These are phyloP conservation scores for Hemicordylus capensis DNA, from an alignment of 2,113 vertebrate genomes.

Conservation along the genomic window DNA sequence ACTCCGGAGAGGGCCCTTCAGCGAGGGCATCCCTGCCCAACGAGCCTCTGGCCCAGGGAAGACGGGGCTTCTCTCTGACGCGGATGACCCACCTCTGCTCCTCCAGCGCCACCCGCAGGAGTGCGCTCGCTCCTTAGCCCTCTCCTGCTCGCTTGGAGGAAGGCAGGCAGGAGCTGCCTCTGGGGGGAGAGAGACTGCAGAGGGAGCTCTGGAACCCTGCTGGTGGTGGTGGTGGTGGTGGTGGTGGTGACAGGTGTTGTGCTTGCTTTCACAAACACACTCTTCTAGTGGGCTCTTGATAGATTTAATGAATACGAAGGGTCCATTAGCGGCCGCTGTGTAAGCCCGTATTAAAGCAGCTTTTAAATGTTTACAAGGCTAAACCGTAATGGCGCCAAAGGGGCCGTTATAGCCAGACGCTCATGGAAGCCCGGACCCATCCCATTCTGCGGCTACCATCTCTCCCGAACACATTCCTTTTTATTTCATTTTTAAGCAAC, in stretches of 20 bases:
- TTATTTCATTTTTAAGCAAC: not conserved
- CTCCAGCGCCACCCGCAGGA: not conserved
- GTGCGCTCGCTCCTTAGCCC: accelerated
- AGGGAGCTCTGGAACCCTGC: not conserved
- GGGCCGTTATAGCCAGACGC: constrained; percentile 32
- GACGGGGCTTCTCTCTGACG: too few species aligned
- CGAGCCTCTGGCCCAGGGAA: too few species aligned
- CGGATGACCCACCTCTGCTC: too few species aligned
- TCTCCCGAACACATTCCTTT: constrained; percentile 1
- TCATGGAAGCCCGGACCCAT: constrained; percentile 39
- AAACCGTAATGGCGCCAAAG: constrained; percentile 42
- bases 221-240: too few species aligned
- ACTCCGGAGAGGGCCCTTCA: too few species aligned
- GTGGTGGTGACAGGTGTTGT: constrained; percentile 20
- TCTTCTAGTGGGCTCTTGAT: not conserved
- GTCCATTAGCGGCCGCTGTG: constrained; percentile 29
- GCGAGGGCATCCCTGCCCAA: too few species aligned
- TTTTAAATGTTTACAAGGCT: constrained; percentile 58
- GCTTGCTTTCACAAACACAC: not conserved
- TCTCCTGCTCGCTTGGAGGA: too few species aligned
- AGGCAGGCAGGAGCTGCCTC: not conserved
- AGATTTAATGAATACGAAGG: constrained; percentile 24
- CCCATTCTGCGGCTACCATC: constrained; percentile 36
- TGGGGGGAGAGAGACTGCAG: not conserved
- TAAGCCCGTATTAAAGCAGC: constrained; percentile 39